Evolutionary conservation across 2,888 invertebrate species (phyloP), one percentile per base, ranked within the genome.

Genomic region (Microctonus aethiopoides): DNA sequence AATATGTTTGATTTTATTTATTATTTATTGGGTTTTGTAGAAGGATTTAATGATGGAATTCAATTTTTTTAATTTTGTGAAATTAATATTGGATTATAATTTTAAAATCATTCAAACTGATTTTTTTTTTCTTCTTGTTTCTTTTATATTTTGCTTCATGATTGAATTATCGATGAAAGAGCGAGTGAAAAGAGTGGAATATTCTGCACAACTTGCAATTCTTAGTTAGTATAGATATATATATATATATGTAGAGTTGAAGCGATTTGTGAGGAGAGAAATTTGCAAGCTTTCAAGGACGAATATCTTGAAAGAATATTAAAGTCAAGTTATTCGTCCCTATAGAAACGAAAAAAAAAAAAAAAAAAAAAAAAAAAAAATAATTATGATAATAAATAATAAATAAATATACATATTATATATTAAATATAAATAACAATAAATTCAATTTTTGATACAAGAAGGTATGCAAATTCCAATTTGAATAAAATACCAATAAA

Each of bases 131-230:
- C 20, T 52, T 24, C 20, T 52, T 22, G 1, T 52, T 20, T 36
- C 4, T 7, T 36, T 36, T 7, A 36, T 32, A 32, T 5, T 13
- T 39, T 1, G 4, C 13, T 39, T 39, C 39, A 39, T 39, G n/a
- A 29, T 29, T 70, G 46, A 67, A 72, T 70, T 72, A 72, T 70
- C 67, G 69, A 70, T 68, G 68, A 29, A 34, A 26, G 6, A 29
- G 7, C n/a, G 26, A n/a, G 9, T 56, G 56, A 26, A 26, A 29
- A 16, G n/a, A n/a, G n/a, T n/a, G n/a, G 9, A 56, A 16, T 13
- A 26, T 59, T 59, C 20, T 57, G 57, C 57, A 29, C 29, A 24
- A 57, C n/a, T 57, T 57, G 57, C 57, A 16, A 16, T 32, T 59
- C 34, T 59, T 32, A 20, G 20, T 29, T 32, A 34, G 11, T n/a